Evolutionary conservation across 2,797 vertebrate species (phyloP).

Genomic region (Syngnathus acus): DNA sequence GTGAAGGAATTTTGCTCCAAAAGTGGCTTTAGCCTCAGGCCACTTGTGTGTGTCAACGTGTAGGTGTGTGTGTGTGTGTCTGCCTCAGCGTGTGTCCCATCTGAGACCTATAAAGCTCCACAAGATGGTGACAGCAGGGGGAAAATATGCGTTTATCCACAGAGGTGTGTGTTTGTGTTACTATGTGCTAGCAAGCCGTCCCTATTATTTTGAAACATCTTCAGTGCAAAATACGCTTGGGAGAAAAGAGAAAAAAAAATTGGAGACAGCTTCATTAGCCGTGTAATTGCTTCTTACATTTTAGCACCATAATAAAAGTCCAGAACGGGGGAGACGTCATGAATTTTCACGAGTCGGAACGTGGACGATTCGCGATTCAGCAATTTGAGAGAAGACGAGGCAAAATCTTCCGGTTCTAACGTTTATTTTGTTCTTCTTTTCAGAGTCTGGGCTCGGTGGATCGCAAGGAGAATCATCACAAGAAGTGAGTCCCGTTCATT

Average conservation of each 20-base stretch:
- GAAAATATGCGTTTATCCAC: conserved; percentile 8
- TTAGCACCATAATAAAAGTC: neutral
- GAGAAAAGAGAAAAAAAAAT: neutral
- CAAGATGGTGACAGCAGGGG: conserved; percentile 15
- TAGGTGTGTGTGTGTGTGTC: neutral
- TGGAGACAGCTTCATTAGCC: neutral
- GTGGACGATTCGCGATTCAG: neutral
- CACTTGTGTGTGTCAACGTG: neutral
- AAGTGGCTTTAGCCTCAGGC: conserved; percentile 18
- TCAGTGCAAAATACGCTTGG: neutral
- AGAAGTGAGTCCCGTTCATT: conserved; percentile 69
- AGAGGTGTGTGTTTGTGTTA: conserved; percentile 13
- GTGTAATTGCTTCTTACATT: neutral
- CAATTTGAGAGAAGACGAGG: neutral
- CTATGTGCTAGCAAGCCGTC: conserved; percentile 1
- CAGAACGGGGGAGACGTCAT: neutral
- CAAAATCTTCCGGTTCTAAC: conserved; percentile 6
- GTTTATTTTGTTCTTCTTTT: conserved; percentile 43
- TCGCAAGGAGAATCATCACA: conserved; percentile 78
- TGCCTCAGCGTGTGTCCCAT: conserved; percentile 17
- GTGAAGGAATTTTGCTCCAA: conserved; percentile 16
- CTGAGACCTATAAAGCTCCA: conserved; percentile 7
- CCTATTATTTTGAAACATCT: neutral
- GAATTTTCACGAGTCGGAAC: neutral
- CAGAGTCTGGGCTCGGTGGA: conserved; percentile 88